Base-by-base conservation (phyloP, 2,888 invertebrate species). In the Drosophila sordidapex region DNA sequence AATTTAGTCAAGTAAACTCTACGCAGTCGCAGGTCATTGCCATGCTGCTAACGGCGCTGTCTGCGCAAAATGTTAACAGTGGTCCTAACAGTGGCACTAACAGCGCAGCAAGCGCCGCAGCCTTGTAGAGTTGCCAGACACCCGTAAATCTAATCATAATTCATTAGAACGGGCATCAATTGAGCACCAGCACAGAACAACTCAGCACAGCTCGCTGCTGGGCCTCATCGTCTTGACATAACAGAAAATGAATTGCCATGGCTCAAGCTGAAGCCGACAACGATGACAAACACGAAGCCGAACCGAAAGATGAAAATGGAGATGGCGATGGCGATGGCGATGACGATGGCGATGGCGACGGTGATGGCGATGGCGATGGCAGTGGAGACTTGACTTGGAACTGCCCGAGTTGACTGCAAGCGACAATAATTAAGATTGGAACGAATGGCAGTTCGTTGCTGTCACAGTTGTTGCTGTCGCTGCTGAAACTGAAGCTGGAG, bases 351-450 rank as follows among this genome's bases (percentile, higher is more conserved):
- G 0, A 43, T 40, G 40, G 40, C n/a, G 0, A 31, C 10, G 31
- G 33, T 11, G 33, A n/a, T 54, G 51, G 21, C 18, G 51, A 29
- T 49, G 54, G 29, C 46, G 61, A 48, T 58, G 65, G 18, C 40
- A 68, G 46, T 64, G 67, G 68, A 68, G 81, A 76, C 77, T 68
- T 77, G 64, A 56, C 63, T 60, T 52, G 68, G 46, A 31, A 54
- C 58, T 60, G 69, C 48, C 46, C 53, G 31, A 36, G 53, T 36
- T 51, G 59, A 61, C 60, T 75, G 76, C 76, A 72, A 75, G 71
- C 70, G 90, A 81, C 81, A 86, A 88, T 83, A 86, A 86, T 86
- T 86, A 90, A 88, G 89, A 88, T 89, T 75, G 88, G 77, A 89
- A 75, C 86, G 81, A 82, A 86, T 86, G 73, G 70, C 56, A 71